These are phyloP conservation scores for Cantharis rustica DNA, from an alignment of 2,888 invertebrate genomes.

Conservation along the genomic window DNA sequence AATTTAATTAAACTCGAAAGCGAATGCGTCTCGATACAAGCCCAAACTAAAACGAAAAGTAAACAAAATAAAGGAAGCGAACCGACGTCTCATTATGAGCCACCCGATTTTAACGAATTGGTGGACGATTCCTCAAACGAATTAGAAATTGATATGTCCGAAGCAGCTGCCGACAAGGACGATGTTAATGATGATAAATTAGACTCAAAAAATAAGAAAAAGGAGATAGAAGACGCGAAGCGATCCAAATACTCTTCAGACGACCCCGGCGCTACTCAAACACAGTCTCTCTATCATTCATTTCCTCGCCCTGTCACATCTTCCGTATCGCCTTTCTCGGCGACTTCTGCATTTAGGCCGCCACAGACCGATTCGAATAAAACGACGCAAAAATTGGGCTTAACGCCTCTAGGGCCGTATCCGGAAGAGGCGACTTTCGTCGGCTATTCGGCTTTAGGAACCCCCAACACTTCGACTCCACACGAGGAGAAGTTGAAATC, in stretches of 20 bases:
- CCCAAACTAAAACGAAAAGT: conserved; percentile 46
- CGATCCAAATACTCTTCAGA: conserved; percentile 42
- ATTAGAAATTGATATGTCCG: conserved; percentile 79
- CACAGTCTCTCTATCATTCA: conserved; percentile 50
- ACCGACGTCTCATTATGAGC: conserved; percentile 65
- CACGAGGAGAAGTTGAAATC: conserved; percentile 56
- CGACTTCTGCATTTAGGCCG: conserved; percentile 81
- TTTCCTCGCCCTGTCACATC: conserved; percentile 54
- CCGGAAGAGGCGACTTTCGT: conserved; percentile 77
- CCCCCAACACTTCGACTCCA: conserved; percentile 58
- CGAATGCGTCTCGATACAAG: conserved; percentile 57
- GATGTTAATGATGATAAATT: conserved; percentile 60
- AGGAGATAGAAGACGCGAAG: conserved; percentile 60
- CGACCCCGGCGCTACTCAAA: conserved; percentile 25
- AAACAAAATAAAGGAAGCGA: conserved; percentile 44
- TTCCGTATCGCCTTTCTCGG: conserved; percentile 68
- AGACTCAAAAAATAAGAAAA: conserved; percentile 58
- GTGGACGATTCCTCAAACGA: conserved; percentile 81
- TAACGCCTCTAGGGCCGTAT: conserved; percentile 62
- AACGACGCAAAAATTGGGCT: conserved; percentile 48
- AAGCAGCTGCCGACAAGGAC: conserved; percentile 68
- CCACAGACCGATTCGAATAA: conserved; percentile 54
- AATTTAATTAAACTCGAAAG: conserved; percentile 56
- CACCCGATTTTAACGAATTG: conserved; percentile 75
- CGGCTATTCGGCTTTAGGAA: conserved; percentile 68